Evolutionary conservation across 2,113 vertebrate species (phyloP).

Genomic region (Hiodon alosoides): DNA sequence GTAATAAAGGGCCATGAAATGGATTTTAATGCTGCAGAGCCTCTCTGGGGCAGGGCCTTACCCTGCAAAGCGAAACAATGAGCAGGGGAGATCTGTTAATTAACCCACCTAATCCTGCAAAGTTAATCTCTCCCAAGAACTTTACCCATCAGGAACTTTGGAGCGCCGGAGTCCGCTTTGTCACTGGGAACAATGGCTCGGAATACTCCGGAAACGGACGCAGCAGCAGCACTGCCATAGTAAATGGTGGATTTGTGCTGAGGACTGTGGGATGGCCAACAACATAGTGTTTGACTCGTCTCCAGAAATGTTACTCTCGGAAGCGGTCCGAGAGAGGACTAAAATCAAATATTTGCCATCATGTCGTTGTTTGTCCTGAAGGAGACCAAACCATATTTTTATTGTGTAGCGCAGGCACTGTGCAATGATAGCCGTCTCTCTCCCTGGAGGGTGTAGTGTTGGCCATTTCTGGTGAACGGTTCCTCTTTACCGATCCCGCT

Average conservation of each 20-base stretch:
- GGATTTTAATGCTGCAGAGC: conserved; percentile 76
- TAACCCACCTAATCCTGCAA: conserved; percentile 72
- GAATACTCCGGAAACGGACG: conserved; percentile 26
- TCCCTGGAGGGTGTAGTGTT: background rate
- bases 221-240: conserved; percentile 15
- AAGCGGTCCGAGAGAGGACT: conserved; percentile 5
- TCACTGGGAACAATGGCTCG: conserved; percentile 55
- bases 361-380: background rate
- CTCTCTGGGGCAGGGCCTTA: conserved; percentile 69
- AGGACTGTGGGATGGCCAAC: background rate
- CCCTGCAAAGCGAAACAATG: conserved; percentile 66
- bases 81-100: conserved; percentile 77
- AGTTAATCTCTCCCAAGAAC: conserved; percentile 69
- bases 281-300: conserved; percentile 12
- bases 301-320: conserved; percentile 6
- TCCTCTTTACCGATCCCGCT: conserved; percentile 35
- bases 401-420: background rate
- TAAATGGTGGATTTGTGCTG: background rate
- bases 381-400: conserved; percentile 3
- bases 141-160: conserved; percentile 65
- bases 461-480: conserved; percentile 28
- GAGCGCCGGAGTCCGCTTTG: conserved; percentile 53
- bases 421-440: background rate
- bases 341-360: conserved; percentile 19
- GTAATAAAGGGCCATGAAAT: conserved; percentile 81